Evolutionary conservation across 2,888 invertebrate species (phyloP), one percentile per base, ranked within the genome.

Genomic region (Netelia inedita): DNA sequence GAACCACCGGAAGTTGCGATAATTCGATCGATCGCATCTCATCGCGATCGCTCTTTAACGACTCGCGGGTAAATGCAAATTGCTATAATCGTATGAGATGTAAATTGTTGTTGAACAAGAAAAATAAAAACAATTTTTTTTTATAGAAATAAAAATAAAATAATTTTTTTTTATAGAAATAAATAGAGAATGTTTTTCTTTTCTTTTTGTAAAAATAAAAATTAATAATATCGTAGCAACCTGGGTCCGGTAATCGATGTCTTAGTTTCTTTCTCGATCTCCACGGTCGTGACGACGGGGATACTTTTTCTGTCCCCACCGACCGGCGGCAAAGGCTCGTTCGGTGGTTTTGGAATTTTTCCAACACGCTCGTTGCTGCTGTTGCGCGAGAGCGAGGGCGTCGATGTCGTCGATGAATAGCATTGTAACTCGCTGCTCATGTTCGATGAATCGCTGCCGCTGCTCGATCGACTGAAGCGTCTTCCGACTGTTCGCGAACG

Each of bases 371-470:
- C 93, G 88, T 91, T 92, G 86, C 93, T 93, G 85, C 92, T 93
- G 80, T 93, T 92, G 19, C 93, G 89, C 91, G 95, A 95, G 85
- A 95, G 94, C 91, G 95, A 95, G 91, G 95, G 93, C 8, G 93
- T 94, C 35, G 93, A 93, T n/a, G 91, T 92, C 65, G 92, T 91
- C 68, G 94, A 93, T 3, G 93, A 94, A 82, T 91, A 93, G 69
- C 93, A 93, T 55, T 92, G 92, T 57, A 92, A 85, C 83, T 93
- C 93, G 87, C 93, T 93, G 88, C 93, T 93, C 88, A 92, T 89
- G 79, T 93, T 93, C 3, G 93, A 93, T 21, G 92, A 92, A n/a
- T 93, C 93, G 87, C 94, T 93, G 9, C 91, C 92, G 86, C 92
- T 94, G 88, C 92, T 93, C 11, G 93, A 93, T 81, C 93, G 90